These are phyloP conservation scores for Psilopogon haemacephalus DNA, from an alignment of 2,113 vertebrate species.

Conservation along the genomic window DNA sequence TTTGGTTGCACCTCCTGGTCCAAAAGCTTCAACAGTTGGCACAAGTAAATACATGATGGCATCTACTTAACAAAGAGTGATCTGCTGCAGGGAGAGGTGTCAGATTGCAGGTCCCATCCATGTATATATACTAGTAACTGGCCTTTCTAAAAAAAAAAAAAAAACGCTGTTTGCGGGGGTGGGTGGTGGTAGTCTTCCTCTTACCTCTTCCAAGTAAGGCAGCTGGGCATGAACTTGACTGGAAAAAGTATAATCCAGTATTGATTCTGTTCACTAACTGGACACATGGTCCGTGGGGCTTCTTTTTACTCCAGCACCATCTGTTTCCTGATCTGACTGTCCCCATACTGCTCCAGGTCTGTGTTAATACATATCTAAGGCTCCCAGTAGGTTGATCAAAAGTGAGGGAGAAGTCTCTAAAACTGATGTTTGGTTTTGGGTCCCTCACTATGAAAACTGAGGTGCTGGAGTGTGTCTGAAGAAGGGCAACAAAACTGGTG, in stretches of 20 bases:
- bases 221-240: not conserved
- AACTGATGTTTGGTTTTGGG: not conserved
- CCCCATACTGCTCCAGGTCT: not conserved
- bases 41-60: not conserved
- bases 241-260: not conserved
- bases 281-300: too few species aligned
- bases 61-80: not conserved
- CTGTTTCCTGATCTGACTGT: not conserved
- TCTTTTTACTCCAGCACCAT: not conserved
- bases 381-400: not conserved
- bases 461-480: too few species aligned
- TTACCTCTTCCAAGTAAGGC: not conserved
- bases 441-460: too few species aligned
- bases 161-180: fast-evolving
- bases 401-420: not conserved
- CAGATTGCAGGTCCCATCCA: not conserved
- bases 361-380: not conserved
- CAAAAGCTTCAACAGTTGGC: not conserved
- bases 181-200: not conserved
- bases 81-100: not conserved
- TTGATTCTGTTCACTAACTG: not conserved
- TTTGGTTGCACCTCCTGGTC: not conserved
- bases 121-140: not conserved
- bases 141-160: not conserved
- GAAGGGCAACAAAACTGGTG: too few species aligned